phyloP scores from a whole-genome alignment of 2,797 vertebrate genomes.

The Cichlasoma orientale region DNA sequence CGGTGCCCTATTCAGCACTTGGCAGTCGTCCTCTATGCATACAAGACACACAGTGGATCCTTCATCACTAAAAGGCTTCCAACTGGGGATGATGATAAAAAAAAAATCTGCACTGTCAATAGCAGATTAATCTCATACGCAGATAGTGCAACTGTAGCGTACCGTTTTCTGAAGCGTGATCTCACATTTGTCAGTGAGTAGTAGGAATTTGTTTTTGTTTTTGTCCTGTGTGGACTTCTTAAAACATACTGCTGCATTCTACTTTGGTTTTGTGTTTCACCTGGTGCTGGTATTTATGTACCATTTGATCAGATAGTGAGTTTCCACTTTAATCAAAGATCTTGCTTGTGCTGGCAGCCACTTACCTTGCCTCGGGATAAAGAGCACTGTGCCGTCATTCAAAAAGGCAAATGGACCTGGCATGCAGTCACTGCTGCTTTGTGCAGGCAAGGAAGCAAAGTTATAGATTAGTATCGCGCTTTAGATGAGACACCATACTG shows the following conservation, averaged over 20 bases:
- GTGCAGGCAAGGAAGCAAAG: conserved; percentile 23
- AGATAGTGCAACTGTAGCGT: background rate
- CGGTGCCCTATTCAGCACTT: conserved; percentile 52
- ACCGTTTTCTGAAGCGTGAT: background rate
- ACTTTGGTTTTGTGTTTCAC: conserved; percentile 9
- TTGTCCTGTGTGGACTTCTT: background rate
- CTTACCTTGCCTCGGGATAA: conserved; percentile 26
- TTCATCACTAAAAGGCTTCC: conserved; percentile 45
- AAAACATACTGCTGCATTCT: conserved; percentile 9
- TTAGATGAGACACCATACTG: conserved; percentile 10
- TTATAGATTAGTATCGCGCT: conserved; percentile 18
- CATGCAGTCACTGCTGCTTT: conserved; percentile 19
- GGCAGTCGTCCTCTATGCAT: conserved; percentile 41
- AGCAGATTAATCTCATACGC: conserved; percentile 24
- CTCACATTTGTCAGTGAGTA: background rate
- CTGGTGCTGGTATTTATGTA: conserved; percentile 17
- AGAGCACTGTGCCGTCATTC: conserved; percentile 2
- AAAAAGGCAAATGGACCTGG: conserved; percentile 23
- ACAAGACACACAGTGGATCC: conserved; percentile 14
- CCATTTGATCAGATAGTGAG: conserved; percentile 45
- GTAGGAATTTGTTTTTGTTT: background rate
- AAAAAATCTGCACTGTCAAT: background rate
- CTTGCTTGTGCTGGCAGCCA: conserved; percentile 16
- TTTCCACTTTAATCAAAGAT: conserved; percentile 40
- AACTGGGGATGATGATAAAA: background rate